A percentile compares a stretch with the other conserved stretches of the same genome.
These are phyloP conservation scores for Euthynnus affinis DNA, from an alignment of 2,797 vertebrate species.

Conservation along the genomic window DNA sequence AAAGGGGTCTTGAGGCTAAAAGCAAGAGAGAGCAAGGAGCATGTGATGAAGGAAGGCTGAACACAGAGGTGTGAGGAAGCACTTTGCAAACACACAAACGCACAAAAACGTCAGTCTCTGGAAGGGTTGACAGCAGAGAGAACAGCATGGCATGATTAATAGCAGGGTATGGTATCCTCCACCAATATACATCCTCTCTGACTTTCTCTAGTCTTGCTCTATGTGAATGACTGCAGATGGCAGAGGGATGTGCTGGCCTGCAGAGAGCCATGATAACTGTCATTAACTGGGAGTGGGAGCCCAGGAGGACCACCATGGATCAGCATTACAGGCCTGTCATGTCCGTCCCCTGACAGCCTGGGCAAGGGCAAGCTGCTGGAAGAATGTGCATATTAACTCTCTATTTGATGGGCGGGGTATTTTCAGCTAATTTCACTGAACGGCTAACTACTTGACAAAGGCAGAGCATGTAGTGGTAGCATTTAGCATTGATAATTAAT, in stretches of 20 bases:
- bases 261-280: slow-evolving; percentile 75
- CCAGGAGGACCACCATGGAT: slow-evolving; percentile 57
- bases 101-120: slow-evolving; percentile 29
- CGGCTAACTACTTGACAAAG: neutral
- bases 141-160: slow-evolving; percentile 64
- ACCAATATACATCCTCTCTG: slow-evolving; percentile 52
- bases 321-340: slow-evolving; percentile 65
- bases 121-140: slow-evolving; percentile 34
- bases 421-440: slow-evolving; percentile 2
- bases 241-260: slow-evolving; percentile 57
- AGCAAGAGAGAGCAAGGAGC: slow-evolving; percentile 5
- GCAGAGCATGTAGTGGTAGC: neutral
- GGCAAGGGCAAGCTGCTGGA: slow-evolving; percentile 26
- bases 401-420: neutral
- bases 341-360: slow-evolving; percentile 37
- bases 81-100: slow-evolving; percentile 17
- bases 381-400: slow-evolving; percentile 7
- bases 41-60: slow-evolving; percentile 23
- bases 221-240: slow-evolving; percentile 68
- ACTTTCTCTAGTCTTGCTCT: slow-evolving; percentile 41
- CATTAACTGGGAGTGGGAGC: slow-evolving; percentile 74
- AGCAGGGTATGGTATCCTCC: slow-evolving; percentile 55
- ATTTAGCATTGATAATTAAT: slow-evolving; percentile 24
- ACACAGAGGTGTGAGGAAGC: slow-evolving; percentile 14
- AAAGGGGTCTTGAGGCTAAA: neutral